phyloP scores from a whole-genome alignment of 2,113 vertebrate genomes.

The Panthera tigris region DNA sequence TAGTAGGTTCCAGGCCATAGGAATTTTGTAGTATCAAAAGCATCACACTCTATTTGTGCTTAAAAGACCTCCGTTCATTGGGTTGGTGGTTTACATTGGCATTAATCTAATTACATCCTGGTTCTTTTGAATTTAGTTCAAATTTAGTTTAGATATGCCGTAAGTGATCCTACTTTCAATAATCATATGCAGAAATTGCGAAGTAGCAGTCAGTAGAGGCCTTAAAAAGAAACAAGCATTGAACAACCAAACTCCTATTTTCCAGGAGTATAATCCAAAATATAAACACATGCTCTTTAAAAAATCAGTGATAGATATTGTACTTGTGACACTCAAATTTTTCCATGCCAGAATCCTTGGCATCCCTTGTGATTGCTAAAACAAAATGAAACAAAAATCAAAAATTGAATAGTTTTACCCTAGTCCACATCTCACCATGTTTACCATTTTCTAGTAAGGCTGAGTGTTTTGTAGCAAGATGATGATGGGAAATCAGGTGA shows the following conservation, averaged over 20 bases:
- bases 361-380: background rate
- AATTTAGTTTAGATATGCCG: conserved; percentile 74
- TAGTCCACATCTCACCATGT: background rate
- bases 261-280: conserved; percentile 60
- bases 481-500: background rate
- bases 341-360: conserved; percentile 17
- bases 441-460: background rate
- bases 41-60: background rate
- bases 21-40: conserved; percentile 54
- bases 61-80: conserved; percentile 65
- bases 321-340: background rate
- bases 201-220: conserved; percentile 47
- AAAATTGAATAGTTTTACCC: background rate
- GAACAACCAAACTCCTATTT: conserved; percentile 71
- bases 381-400: background rate
- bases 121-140: conserved; percentile 78
- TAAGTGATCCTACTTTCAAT: conserved; percentile 64
- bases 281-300: conserved; percentile 55
- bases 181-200: conserved; percentile 65
- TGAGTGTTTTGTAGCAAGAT: background rate
- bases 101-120: conserved; percentile 66
- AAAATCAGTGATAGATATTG: conserved; percentile 30
- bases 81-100: conserved; percentile 59
- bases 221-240: conserved; percentile 59
- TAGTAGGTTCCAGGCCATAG: conserved; percentile 14